Evolutionary conservation across 2,797 vertebrate genomes (phyloP).

Genomic region (Ctenopoma multispine): DNA sequence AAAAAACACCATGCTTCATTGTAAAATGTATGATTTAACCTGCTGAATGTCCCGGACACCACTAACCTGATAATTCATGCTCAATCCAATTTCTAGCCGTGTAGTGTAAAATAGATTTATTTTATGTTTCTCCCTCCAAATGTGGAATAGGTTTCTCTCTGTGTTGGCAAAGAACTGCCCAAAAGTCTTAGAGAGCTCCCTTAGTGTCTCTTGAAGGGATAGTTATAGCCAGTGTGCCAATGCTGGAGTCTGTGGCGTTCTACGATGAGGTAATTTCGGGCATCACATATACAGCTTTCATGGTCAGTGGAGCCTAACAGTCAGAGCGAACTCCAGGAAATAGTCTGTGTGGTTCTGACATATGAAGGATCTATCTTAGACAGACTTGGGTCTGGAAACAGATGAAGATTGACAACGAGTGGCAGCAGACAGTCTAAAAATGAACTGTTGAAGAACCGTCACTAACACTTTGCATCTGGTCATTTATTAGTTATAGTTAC

Average conservation of each 20-base stretch:
- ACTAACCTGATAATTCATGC: slow-evolving; percentile 38
- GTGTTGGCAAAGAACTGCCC: slow-evolving; percentile 31
- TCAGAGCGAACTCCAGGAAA: slow-evolving; percentile 64
- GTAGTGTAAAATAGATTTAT: slow-evolving; percentile 55
- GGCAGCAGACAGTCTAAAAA: slow-evolving; percentile 27
- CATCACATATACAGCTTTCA: slow-evolving; percentile 63
- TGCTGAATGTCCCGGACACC: slow-evolving; percentile 22
- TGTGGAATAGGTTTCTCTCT: slow-evolving; percentile 45
- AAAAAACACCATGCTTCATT: slow-evolving; percentile 18
- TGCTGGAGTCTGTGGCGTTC: slow-evolving; percentile 31
- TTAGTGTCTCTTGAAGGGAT: slow-evolving; percentile 30
- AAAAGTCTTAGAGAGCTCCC: slow-evolving; percentile 29
- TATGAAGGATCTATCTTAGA: slow-evolving; percentile 61
- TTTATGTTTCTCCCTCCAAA: slow-evolving; percentile 41
- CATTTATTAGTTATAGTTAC: background rate
- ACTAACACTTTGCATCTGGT: background rate
- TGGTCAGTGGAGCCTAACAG: slow-evolving; percentile 65
- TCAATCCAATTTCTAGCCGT: slow-evolving; percentile 33
- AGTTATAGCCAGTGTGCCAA: slow-evolving; percentile 16
- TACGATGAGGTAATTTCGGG: slow-evolving; percentile 64
- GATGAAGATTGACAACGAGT: slow-evolving; percentile 56
- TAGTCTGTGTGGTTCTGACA: slow-evolving; percentile 66
- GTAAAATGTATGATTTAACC: slow-evolving; percentile 54
- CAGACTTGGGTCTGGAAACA: slow-evolving; percentile 42
- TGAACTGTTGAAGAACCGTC: slow-evolving; percentile 8